Evolutionary conservation across 2,888 invertebrate species (phyloP).

Genomic region (Agrotis segetum): DNA sequence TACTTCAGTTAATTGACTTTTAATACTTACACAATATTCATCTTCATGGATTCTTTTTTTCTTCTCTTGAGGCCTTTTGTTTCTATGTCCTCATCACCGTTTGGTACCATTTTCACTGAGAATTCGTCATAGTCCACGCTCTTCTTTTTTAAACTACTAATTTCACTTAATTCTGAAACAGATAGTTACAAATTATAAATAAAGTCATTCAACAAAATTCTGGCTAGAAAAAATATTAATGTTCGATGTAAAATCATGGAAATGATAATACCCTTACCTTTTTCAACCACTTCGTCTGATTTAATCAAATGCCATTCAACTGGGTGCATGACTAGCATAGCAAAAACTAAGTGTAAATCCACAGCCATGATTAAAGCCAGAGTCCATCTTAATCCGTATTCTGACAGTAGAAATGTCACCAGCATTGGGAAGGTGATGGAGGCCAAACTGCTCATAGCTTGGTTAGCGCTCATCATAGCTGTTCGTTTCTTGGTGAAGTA

Average conservation of each 20-base stretch:
- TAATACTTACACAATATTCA: conserved; percentile 84
- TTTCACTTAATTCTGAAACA: conserved; percentile 50
- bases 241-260: neutral
- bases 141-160: conserved; percentile 59
- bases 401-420: conserved; percentile 91
- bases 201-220: neutral
- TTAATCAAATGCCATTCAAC: conserved; percentile 93
- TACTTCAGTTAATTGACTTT: neutral
- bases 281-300: conserved; percentile 60
- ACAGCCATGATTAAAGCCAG: conserved; percentile 92
- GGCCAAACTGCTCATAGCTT: conserved; percentile 93
- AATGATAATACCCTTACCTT: conserved; percentile 59
- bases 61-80: conserved; percentile 66
- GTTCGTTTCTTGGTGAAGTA: conserved; percentile 93
- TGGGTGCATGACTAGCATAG: conserved; percentile 94
- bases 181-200: neutral
- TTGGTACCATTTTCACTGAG: conserved; percentile 83
- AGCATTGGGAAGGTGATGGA: conserved; percentile 93
- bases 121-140: conserved; percentile 78
- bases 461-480: conserved; percentile 94
- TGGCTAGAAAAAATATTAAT: neutral
- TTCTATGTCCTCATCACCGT: conserved; percentile 76
- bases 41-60: conserved; percentile 81
- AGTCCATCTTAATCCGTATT: conserved; percentile 94
- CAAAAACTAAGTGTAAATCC: conserved; percentile 92